Conservation (phyloP, 2,113 vertebrate genomes). For the Myodes glareolus region DNA sequence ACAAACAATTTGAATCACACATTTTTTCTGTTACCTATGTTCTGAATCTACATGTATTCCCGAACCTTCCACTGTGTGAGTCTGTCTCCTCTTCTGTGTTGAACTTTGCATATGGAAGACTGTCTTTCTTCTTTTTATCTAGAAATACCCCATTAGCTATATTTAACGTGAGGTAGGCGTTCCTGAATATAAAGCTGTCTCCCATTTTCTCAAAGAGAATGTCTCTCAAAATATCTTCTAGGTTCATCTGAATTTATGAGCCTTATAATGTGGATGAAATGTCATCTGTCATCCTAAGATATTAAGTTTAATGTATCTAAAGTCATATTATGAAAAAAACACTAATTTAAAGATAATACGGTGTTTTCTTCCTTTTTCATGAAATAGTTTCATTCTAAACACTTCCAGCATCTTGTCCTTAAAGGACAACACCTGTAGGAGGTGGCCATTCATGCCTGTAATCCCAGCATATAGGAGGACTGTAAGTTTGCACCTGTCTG, state of each 20-base stretch:
- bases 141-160: not conserved
- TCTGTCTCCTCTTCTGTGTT: not conserved
- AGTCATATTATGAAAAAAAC: not conserved
- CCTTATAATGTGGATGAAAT: slow-evolving; percentile 8
- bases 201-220: not conserved
- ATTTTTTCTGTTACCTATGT: not conserved
- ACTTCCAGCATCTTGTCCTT: not conserved
- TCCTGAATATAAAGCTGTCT: not conserved
- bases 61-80: not conserved
- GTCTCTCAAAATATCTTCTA: not conserved
- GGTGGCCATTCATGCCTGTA: not conserved
- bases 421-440: too few relatives aligned
- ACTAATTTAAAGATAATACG: not conserved
- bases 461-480: not conserved
- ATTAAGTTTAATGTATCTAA: not conserved
- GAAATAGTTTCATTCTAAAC: not conserved
- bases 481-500: not conserved
- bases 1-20: not conserved
- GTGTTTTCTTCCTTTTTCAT: not conserved
- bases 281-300: not conserved
- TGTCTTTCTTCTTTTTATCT: not conserved
- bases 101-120: not conserved
- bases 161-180: not conserved
- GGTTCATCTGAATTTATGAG: slow-evolving; percentile 18
- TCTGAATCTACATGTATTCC: not conserved